Percentiles rank a stretch among this genome's conserved stretches.
Conservation (phyloP, 2,888 invertebrate species). For the Xanthia icteritia region DNA sequence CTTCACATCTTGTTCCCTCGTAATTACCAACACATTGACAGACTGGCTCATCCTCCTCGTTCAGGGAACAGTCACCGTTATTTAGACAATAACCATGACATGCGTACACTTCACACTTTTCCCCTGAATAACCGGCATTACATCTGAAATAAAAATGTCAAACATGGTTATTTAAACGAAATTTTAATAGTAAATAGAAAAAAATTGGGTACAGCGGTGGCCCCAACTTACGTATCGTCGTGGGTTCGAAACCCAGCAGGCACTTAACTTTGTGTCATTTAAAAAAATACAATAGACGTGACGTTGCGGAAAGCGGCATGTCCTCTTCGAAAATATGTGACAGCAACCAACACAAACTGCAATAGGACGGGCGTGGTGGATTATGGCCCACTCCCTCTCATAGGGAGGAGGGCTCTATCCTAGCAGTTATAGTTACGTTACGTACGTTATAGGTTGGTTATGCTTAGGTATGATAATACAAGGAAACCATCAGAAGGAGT, state of each 20-base stretch:
- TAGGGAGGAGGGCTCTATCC: background rate
- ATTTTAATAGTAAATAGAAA: background rate
- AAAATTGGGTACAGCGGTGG: background rate
- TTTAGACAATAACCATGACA: background rate
- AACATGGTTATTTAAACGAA: background rate
- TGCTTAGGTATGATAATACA: background rate
- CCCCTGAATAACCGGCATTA: background rate
- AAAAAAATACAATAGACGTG: too few species aligned
- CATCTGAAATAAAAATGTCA: background rate
- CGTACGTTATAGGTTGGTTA: too few species aligned
- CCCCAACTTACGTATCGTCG: too few species aligned
- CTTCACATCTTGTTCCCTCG: too few species aligned
- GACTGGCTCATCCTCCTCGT: background rate
- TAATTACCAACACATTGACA: too few species aligned
- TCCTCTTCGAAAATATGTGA: too few species aligned
- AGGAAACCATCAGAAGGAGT: too few species aligned
- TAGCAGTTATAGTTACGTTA: too few species aligned
- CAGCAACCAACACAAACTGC: slow-evolving; percentile 60
- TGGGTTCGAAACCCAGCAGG: too few species aligned
- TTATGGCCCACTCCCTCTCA: background rate
- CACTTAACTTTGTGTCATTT: too few species aligned
- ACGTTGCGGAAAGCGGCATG: too few species aligned
- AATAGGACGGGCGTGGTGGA: too few species aligned
- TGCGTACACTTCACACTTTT: background rate
- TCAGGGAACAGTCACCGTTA: background rate